These are phyloP conservation scores for Tanypteryx hageni DNA, from an alignment of 2,888 invertebrate species.

Conservation along the genomic window DNA sequence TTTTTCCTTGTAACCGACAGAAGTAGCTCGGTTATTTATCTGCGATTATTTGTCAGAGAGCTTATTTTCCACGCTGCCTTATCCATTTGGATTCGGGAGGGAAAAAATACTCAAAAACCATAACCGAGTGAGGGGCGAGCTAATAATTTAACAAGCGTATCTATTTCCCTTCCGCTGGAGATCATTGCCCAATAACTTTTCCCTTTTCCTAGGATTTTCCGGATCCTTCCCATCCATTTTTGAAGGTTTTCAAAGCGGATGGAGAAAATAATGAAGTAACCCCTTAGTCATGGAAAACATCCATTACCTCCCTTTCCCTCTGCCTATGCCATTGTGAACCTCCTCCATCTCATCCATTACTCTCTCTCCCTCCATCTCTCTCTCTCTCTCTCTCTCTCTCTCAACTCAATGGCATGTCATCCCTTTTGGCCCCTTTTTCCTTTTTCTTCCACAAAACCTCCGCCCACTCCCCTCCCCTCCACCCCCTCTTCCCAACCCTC, in stretches of 20 bases:
- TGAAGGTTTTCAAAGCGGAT: neutral
- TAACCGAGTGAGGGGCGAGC: neutral
- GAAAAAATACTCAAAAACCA: neutral
- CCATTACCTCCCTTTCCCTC: slow-evolving; percentile 28
- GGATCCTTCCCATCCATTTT: neutral
- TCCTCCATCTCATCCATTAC: neutral
- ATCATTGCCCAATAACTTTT: neutral
- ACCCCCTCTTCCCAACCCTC: neutral
- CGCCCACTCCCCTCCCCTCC: neutral
- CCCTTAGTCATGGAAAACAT: slow-evolving; percentile 32
- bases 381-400: neutral
- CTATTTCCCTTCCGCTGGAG: neutral
- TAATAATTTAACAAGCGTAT: neutral
- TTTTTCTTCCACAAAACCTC: slow-evolving; percentile 3
- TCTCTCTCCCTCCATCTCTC: neutral
- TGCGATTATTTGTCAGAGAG: neutral
- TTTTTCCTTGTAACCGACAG: neutral
- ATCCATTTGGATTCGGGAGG: neutral
- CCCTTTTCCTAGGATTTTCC: neutral
- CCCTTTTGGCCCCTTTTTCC: neutral
- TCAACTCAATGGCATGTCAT: slow-evolving; percentile 23
- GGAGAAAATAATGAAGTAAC: slow-evolving; percentile 23
- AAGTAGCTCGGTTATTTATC: slow-evolving; percentile 3
- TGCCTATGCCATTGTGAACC: neutral
- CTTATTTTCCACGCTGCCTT: neutral